phyloP scores from a whole-genome alignment of 1,140 invertebrate genomes.

The Elysia chlorotica region DNA sequence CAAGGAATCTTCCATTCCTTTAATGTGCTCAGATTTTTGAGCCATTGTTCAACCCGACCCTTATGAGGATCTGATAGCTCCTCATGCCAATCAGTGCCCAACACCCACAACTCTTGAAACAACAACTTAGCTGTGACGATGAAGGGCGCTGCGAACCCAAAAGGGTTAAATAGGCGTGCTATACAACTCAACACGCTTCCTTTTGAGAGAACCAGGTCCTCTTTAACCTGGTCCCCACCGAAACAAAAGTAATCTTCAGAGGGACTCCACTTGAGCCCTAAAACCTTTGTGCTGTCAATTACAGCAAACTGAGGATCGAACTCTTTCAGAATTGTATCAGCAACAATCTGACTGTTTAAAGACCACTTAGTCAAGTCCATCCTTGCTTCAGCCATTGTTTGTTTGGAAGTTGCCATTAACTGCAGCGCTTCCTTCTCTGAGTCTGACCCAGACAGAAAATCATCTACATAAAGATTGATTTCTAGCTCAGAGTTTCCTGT shows the following conservation, averaged over 20 bases:
- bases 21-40: neutral
- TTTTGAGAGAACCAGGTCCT: neutral
- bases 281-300: neutral
- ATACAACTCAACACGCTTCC: neutral
- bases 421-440: too few relatives aligned
- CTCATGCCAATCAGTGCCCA: neutral
- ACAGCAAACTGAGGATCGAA: neutral
- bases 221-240: too few relatives aligned
- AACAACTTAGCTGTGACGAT: neutral
- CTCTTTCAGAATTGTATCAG: neutral
- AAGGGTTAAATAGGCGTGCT: neutral
- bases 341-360: neutral
- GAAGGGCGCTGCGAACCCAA: neutral
- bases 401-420: too few relatives aligned
- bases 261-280: neutral
- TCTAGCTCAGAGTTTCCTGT: too few relatives aligned
- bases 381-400: too few relatives aligned
- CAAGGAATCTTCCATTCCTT: neutral
- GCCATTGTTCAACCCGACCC: neutral
- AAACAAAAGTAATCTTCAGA: too few relatives aligned
- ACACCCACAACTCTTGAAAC: neutral
- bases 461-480: too few relatives aligned
- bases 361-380: neutral
- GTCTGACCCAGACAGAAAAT: too few relatives aligned
- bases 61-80: neutral